Percentiles rank a stretch among this genome's conserved stretches.
Evolutionary conservation across 2,113 vertebrate genomes (phyloP).

Genomic region (Haemorhous mexicanus): DNA sequence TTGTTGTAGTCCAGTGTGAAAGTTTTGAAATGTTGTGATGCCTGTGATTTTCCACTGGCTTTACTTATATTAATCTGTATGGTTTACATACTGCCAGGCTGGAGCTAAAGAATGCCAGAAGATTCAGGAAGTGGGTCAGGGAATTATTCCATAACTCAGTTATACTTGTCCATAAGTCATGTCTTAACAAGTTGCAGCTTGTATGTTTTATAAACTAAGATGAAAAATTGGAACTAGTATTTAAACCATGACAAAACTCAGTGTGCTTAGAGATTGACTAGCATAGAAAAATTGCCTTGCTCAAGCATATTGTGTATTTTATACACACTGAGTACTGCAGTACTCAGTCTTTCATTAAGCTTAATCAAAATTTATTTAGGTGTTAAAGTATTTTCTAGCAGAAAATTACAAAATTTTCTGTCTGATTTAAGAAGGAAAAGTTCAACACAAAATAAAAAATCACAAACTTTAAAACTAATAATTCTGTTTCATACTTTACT

Average conservation of each 20-base stretch:
- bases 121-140: slow-evolving; percentile 64
- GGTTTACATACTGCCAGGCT: slow-evolving; percentile 55
- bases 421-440: background rate
- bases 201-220: slow-evolving; percentile 60
- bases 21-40: slow-evolving; percentile 1
- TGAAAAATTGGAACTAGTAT: slow-evolving; percentile 52
- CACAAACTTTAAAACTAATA: background rate
- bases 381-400: background rate
- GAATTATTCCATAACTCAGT: slow-evolving; percentile 65
- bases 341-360: background rate
- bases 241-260: slow-evolving; percentile 42
- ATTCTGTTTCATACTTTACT: background rate
- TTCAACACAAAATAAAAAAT: background rate
- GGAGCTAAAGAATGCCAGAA: slow-evolving; percentile 32
- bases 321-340: background rate
- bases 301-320: background rate
- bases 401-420: background rate
- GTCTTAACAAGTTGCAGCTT: slow-evolving; percentile 68
- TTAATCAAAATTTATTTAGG: background rate
- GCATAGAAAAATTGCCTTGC: background rate
- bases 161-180: slow-evolving; percentile 59
- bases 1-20: slow-evolving; percentile 24
- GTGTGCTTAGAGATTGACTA: slow-evolving; percentile 10
- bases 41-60: slow-evolving; percentile 40
- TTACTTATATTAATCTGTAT: slow-evolving; percentile 43